A percentile compares a stretch with the other conserved stretches of the same genome.
These are phyloP conservation scores for Paraescarpia echinospica DNA, from an alignment of 1,140 invertebrate genomes.

Conservation along the genomic window DNA sequence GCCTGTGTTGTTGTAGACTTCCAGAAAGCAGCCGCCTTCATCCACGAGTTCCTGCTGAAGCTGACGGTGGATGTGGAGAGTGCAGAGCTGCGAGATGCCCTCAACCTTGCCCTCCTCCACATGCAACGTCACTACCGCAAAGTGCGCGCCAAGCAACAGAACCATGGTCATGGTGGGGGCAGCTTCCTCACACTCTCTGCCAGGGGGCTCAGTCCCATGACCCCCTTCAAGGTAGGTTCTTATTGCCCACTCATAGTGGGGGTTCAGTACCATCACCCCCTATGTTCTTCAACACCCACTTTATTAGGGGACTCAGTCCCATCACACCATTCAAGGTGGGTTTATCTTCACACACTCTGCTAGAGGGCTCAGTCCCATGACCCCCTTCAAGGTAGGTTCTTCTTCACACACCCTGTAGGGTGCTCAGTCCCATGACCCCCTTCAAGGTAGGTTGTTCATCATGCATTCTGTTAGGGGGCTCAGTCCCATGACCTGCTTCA, in stretches of 20 bases:
- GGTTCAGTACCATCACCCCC: too few relatives aligned
- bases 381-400: constrained; percentile 42
- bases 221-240: constrained; percentile 45
- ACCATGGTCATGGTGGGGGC: constrained; percentile 43
- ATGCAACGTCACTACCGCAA: constrained; percentile 57
- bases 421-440: too few relatives aligned
- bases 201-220: constrained; percentile 56
- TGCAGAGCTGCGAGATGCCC: constrained; percentile 55
- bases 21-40: constrained; percentile 57
- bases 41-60: constrained; percentile 58
- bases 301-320: too few relatives aligned
- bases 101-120: constrained; percentile 55
- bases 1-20: constrained; percentile 49
- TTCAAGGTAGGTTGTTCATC: constrained; percentile 25
- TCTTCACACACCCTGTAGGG: too few relatives aligned
- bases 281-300: too few relatives aligned
- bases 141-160: constrained; percentile 42
- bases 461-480: constrained; percentile 48
- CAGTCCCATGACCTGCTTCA: constrained; percentile 57
- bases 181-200: constrained; percentile 44
- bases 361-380: constrained; percentile 56
- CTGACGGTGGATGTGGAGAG: constrained; percentile 55
- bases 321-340: too few relatives aligned
- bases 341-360: constrained; percentile 43
- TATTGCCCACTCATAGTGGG: too few relatives aligned